phyloP scores from a whole-genome alignment of 2,113 vertebrate genomes.

The Spheniscus mendiculus region DNA sequence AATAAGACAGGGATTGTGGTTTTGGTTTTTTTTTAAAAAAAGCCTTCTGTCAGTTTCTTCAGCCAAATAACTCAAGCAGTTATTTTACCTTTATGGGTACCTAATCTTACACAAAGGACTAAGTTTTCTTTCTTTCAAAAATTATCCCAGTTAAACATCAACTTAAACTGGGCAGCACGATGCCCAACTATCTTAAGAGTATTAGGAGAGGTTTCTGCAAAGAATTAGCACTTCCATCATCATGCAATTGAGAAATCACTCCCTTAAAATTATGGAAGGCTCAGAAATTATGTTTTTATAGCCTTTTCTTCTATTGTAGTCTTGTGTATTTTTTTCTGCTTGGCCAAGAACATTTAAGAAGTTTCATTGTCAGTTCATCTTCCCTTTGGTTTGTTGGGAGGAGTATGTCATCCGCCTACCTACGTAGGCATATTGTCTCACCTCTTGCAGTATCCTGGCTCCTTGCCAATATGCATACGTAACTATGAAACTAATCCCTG shows the following conservation, averaged over 20 bases:
- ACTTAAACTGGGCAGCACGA: background rate
- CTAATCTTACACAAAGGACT: too few species aligned
- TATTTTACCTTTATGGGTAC: background rate
- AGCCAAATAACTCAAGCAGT: background rate
- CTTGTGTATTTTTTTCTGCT: background rate
- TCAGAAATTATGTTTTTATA: background rate
- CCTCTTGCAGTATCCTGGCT: background rate
- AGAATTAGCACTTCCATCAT: background rate
- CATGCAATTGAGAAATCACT: background rate
- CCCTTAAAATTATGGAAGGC: background rate
- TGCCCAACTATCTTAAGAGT: background rate
- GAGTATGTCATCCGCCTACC: background rate
- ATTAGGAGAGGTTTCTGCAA: background rate
- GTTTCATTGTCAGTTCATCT: background rate
- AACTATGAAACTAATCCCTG: background rate
- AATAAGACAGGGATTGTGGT: background rate
- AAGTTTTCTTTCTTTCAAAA: background rate
- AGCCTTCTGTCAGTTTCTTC: background rate
- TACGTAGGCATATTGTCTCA: fast-evolving
- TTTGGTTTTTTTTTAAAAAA: background rate
- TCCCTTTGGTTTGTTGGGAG: background rate
- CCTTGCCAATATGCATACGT: background rate
- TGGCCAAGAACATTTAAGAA: background rate
- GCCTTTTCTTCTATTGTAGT: background rate
- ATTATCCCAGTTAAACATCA: background rate